Evolutionary conservation across 2,113 vertebrate species (phyloP), one percentile per base, ranked within the genome.

Genomic region (Mus pahari): DNA sequence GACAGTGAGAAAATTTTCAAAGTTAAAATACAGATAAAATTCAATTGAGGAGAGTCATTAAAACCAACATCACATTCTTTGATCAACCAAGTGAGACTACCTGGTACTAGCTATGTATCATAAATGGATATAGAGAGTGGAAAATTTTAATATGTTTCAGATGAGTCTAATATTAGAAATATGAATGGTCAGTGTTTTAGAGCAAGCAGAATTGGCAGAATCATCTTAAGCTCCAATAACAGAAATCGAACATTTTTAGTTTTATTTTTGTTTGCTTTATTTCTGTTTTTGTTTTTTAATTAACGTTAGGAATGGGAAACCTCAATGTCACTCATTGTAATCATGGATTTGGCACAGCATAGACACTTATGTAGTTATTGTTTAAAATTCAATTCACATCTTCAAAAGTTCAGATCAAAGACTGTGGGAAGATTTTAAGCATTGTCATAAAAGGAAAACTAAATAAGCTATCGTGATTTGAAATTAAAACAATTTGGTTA

Each of bases 351-450:
- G 22, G 45, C 5, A 71, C 48, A 77, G 55, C 5, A 11, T 36
- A 78, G 11, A 71, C 68, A 16, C 8, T 58, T 13, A 10, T 74
- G 4, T 71, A 79, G 31, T 77, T 92, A 71, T 48, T 79, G 31
- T 90, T 90, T 93, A 79, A 64, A 94, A 90, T 45, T 1, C 74
- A 20, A n/a, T 86, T 71, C 55, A 91, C 78, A 55, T 6, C 58
- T 2, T 55, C 42, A 92, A 75, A 91, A 90, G 2, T 81, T 84
- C 86, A 14, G 81, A 81, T 78, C 19, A 33, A 60, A 90, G 33
- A 48, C 31, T 45, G 13, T 55, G 2, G 11, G 79, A 50, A 66
- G 45, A 60, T 64, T 95, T 93, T 94, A 48, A 92, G 53, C 22
- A 68, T 50, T 71, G 0, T 13, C 50, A 58, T 42, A 9, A 92